Conservation (phyloP, 2,113 vertebrate species). For the Sminthopsis crassicaudata region DNA sequence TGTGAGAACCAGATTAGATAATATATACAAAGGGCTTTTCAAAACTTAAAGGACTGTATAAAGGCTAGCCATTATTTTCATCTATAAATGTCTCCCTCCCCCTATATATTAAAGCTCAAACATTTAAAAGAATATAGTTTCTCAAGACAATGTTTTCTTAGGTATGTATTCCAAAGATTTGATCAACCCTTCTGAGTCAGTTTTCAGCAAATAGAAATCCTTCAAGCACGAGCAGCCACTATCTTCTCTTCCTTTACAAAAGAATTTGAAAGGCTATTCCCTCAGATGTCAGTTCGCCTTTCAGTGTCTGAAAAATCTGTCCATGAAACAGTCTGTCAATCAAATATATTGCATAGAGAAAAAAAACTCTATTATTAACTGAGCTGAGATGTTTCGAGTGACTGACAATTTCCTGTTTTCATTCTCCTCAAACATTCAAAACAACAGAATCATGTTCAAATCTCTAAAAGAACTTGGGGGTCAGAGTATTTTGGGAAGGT, state of each 20-base stretch:
- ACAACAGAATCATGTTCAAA: constrained; percentile 58
- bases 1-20: background rate
- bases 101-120: background rate
- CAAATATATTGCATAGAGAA: constrained; percentile 48
- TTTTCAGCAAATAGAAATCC: constrained; percentile 38
- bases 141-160: background rate
- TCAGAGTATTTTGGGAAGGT: constrained; percentile 37
- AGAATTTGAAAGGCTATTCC: constrained; percentile 40
- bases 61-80: background rate
- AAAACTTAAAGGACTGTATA: background rate
- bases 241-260: constrained; percentile 49
- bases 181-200: constrained; percentile 33
- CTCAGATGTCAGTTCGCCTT: constrained; percentile 50
- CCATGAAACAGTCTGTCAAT: constrained; percentile 60
- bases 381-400: constrained; percentile 61
- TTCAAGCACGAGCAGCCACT: constrained; percentile 30
- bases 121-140: background rate
- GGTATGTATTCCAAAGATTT: constrained; percentile 26
- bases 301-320: constrained; percentile 12
- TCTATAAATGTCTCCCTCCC: background rate
- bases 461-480: constrained; percentile 61
- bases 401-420: constrained; percentile 52
- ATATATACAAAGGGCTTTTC: background rate
- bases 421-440: constrained; percentile 65
- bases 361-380: constrained; percentile 50